Base-by-base conservation (phyloP, 2,113 vertebrate species). In the Emydura subglobosa region DNA sequence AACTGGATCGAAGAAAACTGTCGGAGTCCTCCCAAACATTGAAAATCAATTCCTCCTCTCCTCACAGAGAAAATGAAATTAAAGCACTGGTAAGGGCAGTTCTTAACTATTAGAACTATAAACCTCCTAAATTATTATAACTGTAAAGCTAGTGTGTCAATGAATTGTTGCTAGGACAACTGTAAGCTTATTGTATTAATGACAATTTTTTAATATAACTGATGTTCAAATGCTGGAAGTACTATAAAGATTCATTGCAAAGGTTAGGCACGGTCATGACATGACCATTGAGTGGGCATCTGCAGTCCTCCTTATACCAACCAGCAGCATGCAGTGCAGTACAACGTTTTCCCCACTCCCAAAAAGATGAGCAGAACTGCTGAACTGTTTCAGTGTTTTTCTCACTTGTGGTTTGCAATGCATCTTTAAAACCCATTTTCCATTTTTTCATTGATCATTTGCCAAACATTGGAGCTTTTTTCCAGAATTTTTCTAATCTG, bases 241-340 rank as follows among this genome's bases (percentile, higher is more conserved):
- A 82, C 83, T 49, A 88, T 91, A 90, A 29, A 0, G 1, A 55
- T 93, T 94, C 83, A 87, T 1, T 90, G 86, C 42, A 55, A 91
- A 91, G 74, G 93, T 85, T 68, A 90, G 68, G 61, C 14, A 10
- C 5, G 57, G 24, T 91, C 44, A 51, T 90, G 86, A 79, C 84
- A 83, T 78, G 85, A 47, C 5, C 82, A 50, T 42, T 93, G 68
- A 83, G 79, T 83, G 3, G 85, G 3, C 25, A 79, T 27, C 85
- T 39, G 65, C 21, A 39, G 65, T 39, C 17, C n/a, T 91, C 79
- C 22, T 91, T 55, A 54, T 34, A 84, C 2, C 0, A 0, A n/a
- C 49, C 0, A 0, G 3, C 4, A 0, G 0, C 34, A 3, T 27
- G 25, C 74, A 78, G 25, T 68, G 25, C 74, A 78, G 25, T 68